Conservation (phyloP, 2,113 vertebrate genomes). For the Lophura nycthemera region DNA sequence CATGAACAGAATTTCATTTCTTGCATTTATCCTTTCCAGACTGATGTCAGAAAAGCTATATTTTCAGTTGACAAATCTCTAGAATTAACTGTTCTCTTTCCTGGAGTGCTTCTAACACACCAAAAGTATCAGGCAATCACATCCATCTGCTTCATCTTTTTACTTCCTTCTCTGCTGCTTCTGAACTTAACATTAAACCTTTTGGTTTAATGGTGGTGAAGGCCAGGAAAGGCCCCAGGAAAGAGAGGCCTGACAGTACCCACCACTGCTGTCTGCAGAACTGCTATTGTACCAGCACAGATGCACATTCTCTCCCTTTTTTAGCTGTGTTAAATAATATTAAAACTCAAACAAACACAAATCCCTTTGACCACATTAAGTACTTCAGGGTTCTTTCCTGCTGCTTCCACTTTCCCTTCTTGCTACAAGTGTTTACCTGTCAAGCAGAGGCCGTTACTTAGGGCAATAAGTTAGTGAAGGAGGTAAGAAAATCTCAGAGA, state of each 20-base stretch:
- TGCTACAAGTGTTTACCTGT: background rate
- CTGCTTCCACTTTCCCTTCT: background rate
- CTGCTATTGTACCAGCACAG: background rate
- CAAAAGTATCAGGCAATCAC: background rate
- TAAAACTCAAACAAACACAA: fast-evolving
- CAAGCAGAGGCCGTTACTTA: background rate
- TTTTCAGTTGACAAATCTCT: background rate
- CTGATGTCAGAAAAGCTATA: background rate
- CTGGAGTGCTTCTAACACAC: background rate
- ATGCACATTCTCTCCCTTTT: background rate
- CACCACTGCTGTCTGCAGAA: background rate
- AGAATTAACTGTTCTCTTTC: background rate
- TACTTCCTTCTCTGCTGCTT: background rate
- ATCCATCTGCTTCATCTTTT: background rate
- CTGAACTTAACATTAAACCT: background rate
- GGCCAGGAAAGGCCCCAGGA: background rate
- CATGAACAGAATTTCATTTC: background rate
- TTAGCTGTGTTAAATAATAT: background rate
- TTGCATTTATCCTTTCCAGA: background rate
- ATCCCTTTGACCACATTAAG: background rate
- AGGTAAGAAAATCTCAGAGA: background rate
- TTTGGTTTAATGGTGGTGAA: background rate
- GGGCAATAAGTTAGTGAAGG: background rate
- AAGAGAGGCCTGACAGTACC: background rate
- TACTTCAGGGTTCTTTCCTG: background rate